These are phyloP conservation scores for Brienomyrus longianalis DNA, from an alignment of 2,113 vertebrate genomes.

Conservation along the genomic window DNA sequence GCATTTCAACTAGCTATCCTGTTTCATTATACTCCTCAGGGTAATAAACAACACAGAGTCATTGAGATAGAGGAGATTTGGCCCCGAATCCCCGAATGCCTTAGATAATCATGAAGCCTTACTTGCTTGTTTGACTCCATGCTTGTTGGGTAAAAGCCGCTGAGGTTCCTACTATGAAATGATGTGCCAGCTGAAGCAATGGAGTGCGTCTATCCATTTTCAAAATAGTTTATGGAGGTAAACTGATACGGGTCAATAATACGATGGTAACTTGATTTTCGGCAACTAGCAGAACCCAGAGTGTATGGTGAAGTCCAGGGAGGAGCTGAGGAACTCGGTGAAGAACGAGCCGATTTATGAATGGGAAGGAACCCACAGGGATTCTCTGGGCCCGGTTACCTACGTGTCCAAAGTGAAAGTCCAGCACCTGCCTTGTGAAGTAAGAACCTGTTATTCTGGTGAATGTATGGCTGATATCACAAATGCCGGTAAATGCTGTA, in stretches of 20 bases:
- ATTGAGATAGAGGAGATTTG: neutral
- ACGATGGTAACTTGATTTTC: neutral
- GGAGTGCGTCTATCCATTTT: neutral
- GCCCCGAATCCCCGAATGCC: neutral
- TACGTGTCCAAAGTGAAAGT: constrained; percentile 80
- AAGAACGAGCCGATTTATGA: constrained; percentile 71
- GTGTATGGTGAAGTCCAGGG: constrained; percentile 37
- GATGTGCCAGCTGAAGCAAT: neutral
- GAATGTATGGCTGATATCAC: neutral
- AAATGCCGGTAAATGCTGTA: neutral
- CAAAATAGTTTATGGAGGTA: neutral
- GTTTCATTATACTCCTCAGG: neutral
- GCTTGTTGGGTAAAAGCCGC: neutral
- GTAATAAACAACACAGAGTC: neutral
- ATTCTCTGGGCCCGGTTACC: constrained; percentile 67
- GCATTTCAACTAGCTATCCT: neutral
- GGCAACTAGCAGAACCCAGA: constrained; percentile 35
- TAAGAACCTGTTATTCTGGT: constrained; percentile 37
- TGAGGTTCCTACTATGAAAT: neutral
- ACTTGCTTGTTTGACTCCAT: neutral
- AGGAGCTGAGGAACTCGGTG: constrained; percentile 73
- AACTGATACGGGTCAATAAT: neutral
- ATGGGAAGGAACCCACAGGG: constrained; percentile 69
- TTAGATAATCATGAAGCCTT: neutral
- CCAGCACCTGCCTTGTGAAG: constrained; percentile 88